A percentile compares a stretch with the other conserved stretches of the same genome.
Conservation (phyloP, 2,113 vertebrate genomes). For the Boleophthalmus pectinirostris region DNA sequence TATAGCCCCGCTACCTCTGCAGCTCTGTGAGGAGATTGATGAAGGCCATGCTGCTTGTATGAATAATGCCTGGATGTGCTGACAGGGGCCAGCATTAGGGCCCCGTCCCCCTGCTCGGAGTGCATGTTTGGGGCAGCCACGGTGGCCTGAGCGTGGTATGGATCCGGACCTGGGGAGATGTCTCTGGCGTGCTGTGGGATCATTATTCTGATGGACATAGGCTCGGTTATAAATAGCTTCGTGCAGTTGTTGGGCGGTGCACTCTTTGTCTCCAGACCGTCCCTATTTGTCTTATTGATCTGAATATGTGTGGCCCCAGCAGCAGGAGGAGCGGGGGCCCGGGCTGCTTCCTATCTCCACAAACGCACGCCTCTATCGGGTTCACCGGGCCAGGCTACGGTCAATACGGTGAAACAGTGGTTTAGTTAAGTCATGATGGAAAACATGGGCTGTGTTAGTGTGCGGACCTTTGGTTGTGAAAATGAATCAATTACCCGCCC, state of each 20-base stretch:
- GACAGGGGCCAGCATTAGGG: conserved; percentile 41
- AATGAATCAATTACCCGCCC: background rate
- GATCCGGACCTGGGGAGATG: conserved; percentile 70
- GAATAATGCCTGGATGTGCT: conserved; percentile 53
- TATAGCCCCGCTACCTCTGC: conserved; percentile 21
- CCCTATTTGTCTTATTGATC: conserved; percentile 80
- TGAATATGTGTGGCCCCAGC: conserved; percentile 51
- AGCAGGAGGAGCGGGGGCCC: conserved; percentile 33
- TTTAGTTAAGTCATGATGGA: background rate
- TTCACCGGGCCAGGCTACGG: background rate
- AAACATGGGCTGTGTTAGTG: background rate
- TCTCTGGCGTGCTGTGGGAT: conserved; percentile 63
- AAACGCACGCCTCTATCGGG: conserved; percentile 6
- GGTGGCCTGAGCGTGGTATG: conserved; percentile 62
- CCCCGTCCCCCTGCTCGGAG: conserved; percentile 53
- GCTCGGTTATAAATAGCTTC: conserved; percentile 75
- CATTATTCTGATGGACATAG: conserved; percentile 74
- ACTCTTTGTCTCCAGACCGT: conserved; percentile 69
- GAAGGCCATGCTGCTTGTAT: conserved; percentile 34
- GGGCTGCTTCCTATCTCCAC: conserved; percentile 7
- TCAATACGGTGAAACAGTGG: background rate
- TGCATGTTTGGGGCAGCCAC: conserved; percentile 49
- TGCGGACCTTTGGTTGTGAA: background rate
- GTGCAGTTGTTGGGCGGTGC: conserved; percentile 70
- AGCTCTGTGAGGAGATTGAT: conserved; percentile 40